phyloP scores from a whole-genome alignment of 2,113 vertebrate genomes.

The Isichthys henryi region DNA sequence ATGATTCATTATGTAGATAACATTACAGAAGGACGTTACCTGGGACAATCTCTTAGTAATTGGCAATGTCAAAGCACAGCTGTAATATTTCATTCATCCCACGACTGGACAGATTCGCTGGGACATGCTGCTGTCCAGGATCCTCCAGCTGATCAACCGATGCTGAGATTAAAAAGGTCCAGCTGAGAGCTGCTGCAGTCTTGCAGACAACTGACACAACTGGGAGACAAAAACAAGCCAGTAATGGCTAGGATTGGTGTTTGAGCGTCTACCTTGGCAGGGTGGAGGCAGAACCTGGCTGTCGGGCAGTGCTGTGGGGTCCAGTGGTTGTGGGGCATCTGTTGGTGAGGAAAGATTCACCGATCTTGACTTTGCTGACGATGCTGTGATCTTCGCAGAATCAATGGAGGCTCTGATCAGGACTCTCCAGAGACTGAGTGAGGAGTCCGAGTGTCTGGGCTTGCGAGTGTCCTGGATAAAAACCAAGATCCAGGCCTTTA shows the following conservation, averaged over 20 bases:
- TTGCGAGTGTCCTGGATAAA: background rate
- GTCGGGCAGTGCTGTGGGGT: background rate
- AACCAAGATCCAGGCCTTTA: background rate
- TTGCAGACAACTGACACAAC: background rate
- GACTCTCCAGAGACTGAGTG: background rate
- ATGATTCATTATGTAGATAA: conserved; percentile 40
- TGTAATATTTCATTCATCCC: conserved; percentile 29
- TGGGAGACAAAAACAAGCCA: background rate
- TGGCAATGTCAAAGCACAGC: conserved; percentile 25
- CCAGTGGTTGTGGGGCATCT: background rate
- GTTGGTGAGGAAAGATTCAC: background rate
- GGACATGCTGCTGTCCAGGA: background rate
- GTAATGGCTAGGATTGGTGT: background rate
- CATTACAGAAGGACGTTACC: conserved; percentile 24
- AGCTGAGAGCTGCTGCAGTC: background rate
- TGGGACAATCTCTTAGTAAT: conserved; percentile 35
- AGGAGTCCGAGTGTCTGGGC: background rate
- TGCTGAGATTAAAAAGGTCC: background rate
- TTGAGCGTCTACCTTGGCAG: background rate
- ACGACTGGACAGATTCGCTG: background rate
- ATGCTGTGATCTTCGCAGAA: background rate
- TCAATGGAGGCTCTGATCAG: background rate
- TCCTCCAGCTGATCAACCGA: background rate
- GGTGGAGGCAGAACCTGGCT: background rate
- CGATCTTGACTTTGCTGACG: background rate